phyloP scores from a whole-genome alignment of 2,888 invertebrate genomes.

The Scaptomyza parva region DNA sequence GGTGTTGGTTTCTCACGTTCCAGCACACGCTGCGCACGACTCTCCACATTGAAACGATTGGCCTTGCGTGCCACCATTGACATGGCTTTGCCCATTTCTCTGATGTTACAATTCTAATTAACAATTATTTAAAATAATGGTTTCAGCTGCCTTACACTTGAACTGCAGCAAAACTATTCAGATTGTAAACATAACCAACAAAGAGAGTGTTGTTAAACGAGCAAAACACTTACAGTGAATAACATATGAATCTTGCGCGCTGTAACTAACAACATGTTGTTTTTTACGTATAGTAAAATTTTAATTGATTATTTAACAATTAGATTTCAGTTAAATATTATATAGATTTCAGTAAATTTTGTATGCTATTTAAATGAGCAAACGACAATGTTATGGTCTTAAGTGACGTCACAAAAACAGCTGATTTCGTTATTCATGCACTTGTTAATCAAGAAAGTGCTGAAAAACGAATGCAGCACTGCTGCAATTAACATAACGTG shows the following conservation, averaged over 20 bases:
- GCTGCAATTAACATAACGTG: not conserved
- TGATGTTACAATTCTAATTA: conserved; percentile 30
- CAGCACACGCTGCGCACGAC: conserved; percentile 90
- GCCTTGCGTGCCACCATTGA: conserved; percentile 87
- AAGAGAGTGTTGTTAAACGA: conserved; percentile 49
- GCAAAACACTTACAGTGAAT: not conserved
- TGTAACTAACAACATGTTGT: not conserved
- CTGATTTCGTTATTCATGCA: not conserved
- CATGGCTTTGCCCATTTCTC: conserved; percentile 88
- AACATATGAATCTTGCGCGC: not conserved
- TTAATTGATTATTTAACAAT: no score
- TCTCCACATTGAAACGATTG: conserved; percentile 90
- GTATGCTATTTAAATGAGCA: not conserved
- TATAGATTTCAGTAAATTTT: not conserved
- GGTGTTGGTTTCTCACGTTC: conserved; percentile 88
- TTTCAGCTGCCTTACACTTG: conserved; percentile 3
- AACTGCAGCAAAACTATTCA: conserved; percentile 14
- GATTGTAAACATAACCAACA: conserved; percentile 71
- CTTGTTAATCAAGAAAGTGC: conserved; percentile 49
- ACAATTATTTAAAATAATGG: conserved; percentile 28
- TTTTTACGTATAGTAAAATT: no score
- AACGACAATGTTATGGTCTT: not conserved
- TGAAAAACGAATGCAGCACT: not conserved
- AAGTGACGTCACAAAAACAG: not conserved
- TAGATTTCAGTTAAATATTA: no score